Evolutionary conservation across 2,113 vertebrate species (phyloP).

Genomic region (Leptobrachium leishanense): DNA sequence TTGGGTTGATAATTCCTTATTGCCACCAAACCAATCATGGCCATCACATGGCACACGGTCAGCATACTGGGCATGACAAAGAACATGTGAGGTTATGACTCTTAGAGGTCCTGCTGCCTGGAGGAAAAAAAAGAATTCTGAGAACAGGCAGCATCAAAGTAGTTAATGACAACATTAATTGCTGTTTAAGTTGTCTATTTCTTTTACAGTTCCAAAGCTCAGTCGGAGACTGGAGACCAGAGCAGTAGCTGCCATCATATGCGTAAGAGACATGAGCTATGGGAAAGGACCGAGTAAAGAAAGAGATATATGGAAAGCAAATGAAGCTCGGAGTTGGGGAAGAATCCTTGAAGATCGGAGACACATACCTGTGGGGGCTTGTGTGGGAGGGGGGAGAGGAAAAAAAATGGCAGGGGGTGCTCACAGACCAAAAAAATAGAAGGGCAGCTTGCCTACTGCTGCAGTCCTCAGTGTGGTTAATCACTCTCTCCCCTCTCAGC

Average conservation of each 20-base stretch:
- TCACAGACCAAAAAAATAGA: constrained; percentile 62
- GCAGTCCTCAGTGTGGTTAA: constrained; percentile 82
- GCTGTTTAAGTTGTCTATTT: constrained; percentile 53
- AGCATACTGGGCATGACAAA: background rate
- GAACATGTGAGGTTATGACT: constrained; percentile 1
- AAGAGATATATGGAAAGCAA: constrained; percentile 16
- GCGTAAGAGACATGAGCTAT: constrained; percentile 51
- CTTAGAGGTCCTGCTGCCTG: background rate
- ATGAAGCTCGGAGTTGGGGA: background rate
- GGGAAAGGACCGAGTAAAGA: constrained; percentile 17
- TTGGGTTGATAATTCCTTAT: background rate
- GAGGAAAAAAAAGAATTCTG: background rate
- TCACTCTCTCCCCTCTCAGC: constrained; percentile 82
- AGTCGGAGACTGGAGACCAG: constrained; percentile 57
- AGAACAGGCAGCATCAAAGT: background rate
- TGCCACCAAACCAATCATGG: background rate
- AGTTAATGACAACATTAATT: constrained; percentile 60
- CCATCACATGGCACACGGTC: background rate
- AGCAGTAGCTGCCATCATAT: constrained; percentile 63
- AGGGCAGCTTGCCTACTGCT: constrained; percentile 72
- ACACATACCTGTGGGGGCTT: constrained; percentile 1
- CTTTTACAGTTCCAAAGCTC: constrained; percentile 55
- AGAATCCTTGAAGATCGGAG: constrained; percentile 5
- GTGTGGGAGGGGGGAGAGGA: background rate
- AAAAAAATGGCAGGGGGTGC: constrained; percentile 41